Evolutionary conservation across 2,888 invertebrate species (phyloP).

Genomic region (Ophion ventricosus): DNA sequence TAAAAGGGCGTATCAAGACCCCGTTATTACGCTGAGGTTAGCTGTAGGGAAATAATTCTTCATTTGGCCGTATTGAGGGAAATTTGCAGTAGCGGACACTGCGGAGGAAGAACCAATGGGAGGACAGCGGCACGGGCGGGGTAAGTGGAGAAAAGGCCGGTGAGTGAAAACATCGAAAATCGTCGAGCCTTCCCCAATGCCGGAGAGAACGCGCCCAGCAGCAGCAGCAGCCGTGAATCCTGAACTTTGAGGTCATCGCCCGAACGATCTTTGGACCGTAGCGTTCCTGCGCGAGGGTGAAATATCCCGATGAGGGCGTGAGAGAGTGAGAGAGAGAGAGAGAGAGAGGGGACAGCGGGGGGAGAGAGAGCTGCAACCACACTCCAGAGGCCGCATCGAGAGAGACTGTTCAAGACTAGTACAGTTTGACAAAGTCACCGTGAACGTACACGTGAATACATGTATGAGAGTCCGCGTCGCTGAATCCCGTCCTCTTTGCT

Average conservation of each 20-base stretch:
- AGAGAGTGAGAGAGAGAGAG: conserved; percentile 9
- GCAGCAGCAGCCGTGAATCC: conserved; percentile 66
- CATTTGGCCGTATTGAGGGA: not conserved
- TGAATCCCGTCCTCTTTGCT: conserved; percentile 50
- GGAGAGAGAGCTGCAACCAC: conserved; percentile 36
- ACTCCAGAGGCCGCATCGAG: conserved; percentile 62
- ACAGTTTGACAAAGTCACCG: conserved; percentile 9
- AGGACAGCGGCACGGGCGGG: not conserved
- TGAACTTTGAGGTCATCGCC: conserved; percentile 79
- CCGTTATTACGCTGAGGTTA: too few species aligned
- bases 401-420: conserved; percentile 46
- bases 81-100: not conserved
- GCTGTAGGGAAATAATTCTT: not conserved
- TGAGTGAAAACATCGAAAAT: conserved; percentile 50
- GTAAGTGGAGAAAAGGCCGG: not conserved
- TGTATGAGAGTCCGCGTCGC: conserved; percentile 42
- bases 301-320: conserved; percentile 62
- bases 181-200: conserved; percentile 59
- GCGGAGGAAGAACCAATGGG: not conserved
- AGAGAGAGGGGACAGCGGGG: conserved; percentile 5
- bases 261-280: conserved; percentile 81
- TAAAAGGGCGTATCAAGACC: too few species aligned
- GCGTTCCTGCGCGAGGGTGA: conserved; percentile 76
- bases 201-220: conserved; percentile 57
- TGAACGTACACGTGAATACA: conserved; percentile 16